Conservation (phyloP, 53 echinoderm and acorn worm genomes). For the Pentamera pediparva region DNA sequence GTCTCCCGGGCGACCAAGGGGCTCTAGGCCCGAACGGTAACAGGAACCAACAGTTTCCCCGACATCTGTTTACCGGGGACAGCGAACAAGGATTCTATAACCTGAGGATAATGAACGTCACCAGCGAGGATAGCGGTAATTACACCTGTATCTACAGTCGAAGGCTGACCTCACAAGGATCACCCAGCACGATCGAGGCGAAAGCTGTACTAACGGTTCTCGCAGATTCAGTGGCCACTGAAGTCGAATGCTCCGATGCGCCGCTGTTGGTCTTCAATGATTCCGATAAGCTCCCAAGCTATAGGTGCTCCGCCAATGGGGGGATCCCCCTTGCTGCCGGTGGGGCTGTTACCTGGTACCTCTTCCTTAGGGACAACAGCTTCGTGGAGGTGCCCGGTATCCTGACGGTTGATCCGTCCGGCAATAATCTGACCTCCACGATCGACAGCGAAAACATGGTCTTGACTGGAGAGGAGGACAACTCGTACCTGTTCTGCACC, state of each 20-base stretch:
- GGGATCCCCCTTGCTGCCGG: slow-evolving; percentile 7
- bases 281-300: not conserved
- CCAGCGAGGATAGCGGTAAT: not conserved
- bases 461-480: not conserved
- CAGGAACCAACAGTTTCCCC: not conserved
- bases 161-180: no score
- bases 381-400: not conserved
- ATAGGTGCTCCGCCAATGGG: not conserved
- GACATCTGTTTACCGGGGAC: not conserved
- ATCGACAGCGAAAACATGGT: not conserved
- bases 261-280: not conserved
- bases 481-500: slow-evolving; percentile 1
- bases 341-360: not conserved
- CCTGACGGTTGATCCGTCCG: not conserved
- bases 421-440: not conserved
- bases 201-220: no score
- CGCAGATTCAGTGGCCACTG: no score
- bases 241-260: not conserved
- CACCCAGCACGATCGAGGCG: no score
- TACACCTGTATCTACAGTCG: slow-evolving; percentile 16
- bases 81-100: not conserved
- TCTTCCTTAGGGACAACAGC: slow-evolving; percentile 2
- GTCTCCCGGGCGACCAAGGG: not conserved
- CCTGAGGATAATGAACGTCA: not conserved
- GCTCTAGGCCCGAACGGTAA: slow-evolving; percentile 8